Percentiles rank a stretch among this genome's conserved stretches.
phyloP scores from a whole-genome alignment of 2,113 vertebrate genomes.

The Sander vitreus region DNA sequence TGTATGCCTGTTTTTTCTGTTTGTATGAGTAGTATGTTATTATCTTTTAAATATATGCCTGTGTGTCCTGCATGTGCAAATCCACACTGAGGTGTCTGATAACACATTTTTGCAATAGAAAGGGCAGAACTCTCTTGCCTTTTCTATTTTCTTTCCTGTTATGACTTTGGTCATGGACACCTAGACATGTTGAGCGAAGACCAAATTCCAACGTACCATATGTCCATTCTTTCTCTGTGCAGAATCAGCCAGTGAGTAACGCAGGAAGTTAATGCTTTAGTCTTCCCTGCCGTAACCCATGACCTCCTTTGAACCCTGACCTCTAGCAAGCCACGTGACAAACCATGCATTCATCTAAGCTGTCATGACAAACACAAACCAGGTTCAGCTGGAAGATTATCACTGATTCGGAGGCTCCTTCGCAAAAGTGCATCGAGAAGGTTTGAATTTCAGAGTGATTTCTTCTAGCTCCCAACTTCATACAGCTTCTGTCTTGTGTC shows the following conservation, averaged over 20 bases:
- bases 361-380: conserved; percentile 77
- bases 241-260: conserved; percentile 58
- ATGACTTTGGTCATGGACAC: conserved; percentile 41
- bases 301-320: conserved; percentile 69
- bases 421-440: conserved; percentile 36
- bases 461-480: conserved; percentile 29
- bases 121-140: conserved; percentile 22
- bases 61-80: conserved; percentile 6
- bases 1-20: conserved; percentile 28
- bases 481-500: conserved; percentile 14
- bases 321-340: conserved; percentile 57
- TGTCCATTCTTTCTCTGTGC: conserved; percentile 49
- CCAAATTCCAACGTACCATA: conserved; percentile 65
- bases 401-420: conserved; percentile 60
- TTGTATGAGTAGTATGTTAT: conserved; percentile 20
- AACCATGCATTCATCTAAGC: conserved; percentile 62
- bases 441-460: conserved; percentile 48
- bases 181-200: conserved; percentile 19
- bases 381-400: conserved; percentile 68
- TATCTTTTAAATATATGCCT: conserved; percentile 28
- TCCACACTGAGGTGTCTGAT: conserved; percentile 31
- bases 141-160: conserved; percentile 59
- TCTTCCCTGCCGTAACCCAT: conserved; percentile 64
- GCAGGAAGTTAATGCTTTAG: conserved; percentile 75
- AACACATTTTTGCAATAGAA: conserved; percentile 21